Evolutionary conservation across 2,797 vertebrate species (phyloP).

Genomic region (Pelobates cultripes): DNA sequence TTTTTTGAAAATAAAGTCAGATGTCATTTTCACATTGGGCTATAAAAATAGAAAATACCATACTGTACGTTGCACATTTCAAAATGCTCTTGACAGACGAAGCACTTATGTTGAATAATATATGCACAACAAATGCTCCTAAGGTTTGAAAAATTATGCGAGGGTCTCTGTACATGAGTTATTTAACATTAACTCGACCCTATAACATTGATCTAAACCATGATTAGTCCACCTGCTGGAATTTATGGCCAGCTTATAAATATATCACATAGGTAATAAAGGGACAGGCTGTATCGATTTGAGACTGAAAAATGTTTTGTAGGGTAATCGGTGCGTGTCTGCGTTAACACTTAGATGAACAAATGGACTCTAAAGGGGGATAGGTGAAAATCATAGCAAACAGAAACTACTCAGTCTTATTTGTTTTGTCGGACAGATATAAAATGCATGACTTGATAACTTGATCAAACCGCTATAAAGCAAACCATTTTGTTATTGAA

Average conservation of each 20-base stretch:
- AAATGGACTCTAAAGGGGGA: constrained; percentile 19
- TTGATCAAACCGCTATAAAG: constrained; percentile 11
- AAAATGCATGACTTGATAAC: constrained; percentile 3
- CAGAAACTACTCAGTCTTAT: constrained; percentile 16
- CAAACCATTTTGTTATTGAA: too few species aligned
- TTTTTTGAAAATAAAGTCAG: constrained; percentile 51
- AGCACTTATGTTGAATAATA: constrained; percentile 64
- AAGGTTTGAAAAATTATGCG: constrained; percentile 45
- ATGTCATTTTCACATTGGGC: constrained; percentile 57
- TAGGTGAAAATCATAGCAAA: constrained; percentile 13
- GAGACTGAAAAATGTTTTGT: constrained; percentile 33
- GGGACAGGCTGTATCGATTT: constrained; percentile 32
- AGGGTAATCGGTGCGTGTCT: constrained; percentile 27
- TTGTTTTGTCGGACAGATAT: constrained; percentile 11
- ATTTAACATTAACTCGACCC: constrained; percentile 44
- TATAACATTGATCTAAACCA: constrained; percentile 48
- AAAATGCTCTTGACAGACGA: constrained; percentile 36
- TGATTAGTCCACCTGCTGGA: constrained; percentile 16
- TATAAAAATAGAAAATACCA: constrained; percentile 58
- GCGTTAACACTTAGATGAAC: constrained; percentile 9
- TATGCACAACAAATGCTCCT: constrained; percentile 52
- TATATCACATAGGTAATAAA: constrained; percentile 33
- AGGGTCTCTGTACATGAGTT: constrained; percentile 41
- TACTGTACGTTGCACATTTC: constrained; percentile 42
- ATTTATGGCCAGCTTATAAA: constrained; percentile 17